Percentiles rank a stretch among this genome's conserved stretches.
Evolutionary conservation across 2,797 vertebrate species (phyloP).

Genomic region (Petrocephalus sullivani): DNA sequence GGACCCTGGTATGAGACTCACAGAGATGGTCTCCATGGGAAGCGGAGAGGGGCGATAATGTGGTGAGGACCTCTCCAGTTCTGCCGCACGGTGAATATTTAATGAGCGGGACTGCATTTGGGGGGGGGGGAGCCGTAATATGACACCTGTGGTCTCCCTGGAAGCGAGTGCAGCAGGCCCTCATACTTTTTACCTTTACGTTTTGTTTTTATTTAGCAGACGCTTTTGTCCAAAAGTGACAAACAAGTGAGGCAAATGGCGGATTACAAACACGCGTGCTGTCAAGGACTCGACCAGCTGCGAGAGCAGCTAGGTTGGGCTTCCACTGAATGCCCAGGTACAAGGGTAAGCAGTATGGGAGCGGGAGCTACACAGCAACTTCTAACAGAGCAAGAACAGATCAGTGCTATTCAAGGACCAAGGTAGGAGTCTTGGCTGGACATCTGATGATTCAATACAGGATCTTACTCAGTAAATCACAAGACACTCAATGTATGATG

Average conservation of each 20-base stretch:
- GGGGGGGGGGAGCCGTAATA: neutral
- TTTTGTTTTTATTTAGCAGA: neutral
- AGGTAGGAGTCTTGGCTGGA: neutral
- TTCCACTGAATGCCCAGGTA: neutral
- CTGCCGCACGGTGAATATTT: conserved; percentile 41
- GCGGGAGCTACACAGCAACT: neutral
- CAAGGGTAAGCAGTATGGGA: neutral
- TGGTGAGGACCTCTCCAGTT: conserved; percentile 21
- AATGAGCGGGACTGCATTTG: conserved; percentile 29
- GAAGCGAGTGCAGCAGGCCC: neutral
- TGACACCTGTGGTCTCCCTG: conserved; percentile 17
- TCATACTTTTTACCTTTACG: neutral
- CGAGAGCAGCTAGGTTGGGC: neutral
- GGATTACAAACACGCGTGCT: neutral
- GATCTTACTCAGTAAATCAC: neutral
- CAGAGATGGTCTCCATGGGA: conserved; percentile 16
- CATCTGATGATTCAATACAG: neutral
- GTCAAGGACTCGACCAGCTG: neutral
- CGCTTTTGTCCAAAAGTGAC: neutral
- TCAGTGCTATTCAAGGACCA: neutral
- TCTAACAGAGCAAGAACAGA: neutral
- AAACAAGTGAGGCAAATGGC: neutral
- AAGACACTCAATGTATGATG: neutral
- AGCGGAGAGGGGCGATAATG: conserved; percentile 27
- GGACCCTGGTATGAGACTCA: neutral